Conservation (phyloP, 2,113 vertebrate genomes). For the Brevimyrus niger region DNA sequence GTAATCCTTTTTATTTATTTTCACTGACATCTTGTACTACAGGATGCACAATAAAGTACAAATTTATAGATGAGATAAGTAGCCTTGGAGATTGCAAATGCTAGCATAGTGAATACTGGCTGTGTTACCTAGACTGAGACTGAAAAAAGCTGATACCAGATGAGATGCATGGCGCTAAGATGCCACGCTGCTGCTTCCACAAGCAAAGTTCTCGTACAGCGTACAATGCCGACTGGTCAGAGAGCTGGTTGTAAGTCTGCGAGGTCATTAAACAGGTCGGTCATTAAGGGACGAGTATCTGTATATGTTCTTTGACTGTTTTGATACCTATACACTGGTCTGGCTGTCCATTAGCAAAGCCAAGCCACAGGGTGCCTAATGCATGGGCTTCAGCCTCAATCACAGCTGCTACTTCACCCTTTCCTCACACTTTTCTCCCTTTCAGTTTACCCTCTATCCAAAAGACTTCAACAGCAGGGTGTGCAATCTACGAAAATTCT, state of each 20-base stretch:
- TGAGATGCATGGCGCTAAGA: not conserved
- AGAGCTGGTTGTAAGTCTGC: not conserved
- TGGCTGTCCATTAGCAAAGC: not conserved
- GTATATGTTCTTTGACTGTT: not conserved
- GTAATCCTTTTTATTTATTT: not conserved
- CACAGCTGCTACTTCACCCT: not conserved
- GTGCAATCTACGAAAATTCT: not conserved
- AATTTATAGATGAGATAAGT: not conserved
- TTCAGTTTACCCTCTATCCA: not conserved
- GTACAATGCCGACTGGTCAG: not conserved
- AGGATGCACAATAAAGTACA: not conserved
- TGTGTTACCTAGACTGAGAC: too few species aligned
- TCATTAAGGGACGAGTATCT: not conserved
- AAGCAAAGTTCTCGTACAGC: not conserved
- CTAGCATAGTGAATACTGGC: too few species aligned
- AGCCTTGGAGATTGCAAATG: too few species aligned
- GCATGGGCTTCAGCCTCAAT: not conserved
- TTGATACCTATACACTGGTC: not conserved
- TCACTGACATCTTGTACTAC: not conserved
- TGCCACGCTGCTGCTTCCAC: not conserved
- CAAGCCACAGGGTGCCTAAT: not conserved
- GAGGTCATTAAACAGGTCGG: not conserved
- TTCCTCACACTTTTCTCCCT: not conserved
- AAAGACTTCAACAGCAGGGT: not conserved
- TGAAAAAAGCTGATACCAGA: not conserved